phyloP scores from a whole-genome alignment of 2,113 vertebrate genomes.

The Sinosuthora webbiana region DNA sequence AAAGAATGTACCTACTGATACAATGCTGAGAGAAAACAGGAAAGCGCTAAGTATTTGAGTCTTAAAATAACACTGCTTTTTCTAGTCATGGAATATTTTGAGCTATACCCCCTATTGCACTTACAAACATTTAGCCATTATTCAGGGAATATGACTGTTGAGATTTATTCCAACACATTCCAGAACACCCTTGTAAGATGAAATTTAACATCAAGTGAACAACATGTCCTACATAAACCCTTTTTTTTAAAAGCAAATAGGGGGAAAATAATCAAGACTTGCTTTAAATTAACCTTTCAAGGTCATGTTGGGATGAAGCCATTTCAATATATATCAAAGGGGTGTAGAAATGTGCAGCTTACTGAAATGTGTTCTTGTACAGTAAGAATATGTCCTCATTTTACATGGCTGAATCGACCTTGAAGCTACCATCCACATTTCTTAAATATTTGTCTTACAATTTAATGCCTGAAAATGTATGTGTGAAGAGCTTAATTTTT shows the following conservation, averaged over 20 bases:
- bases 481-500: not conserved
- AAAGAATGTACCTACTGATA: slow-evolving; percentile 60
- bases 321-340: slow-evolving; percentile 2
- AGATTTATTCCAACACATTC: slow-evolving; percentile 66
- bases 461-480: not conserved
- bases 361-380: not conserved
- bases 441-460: not conserved
- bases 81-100: slow-evolving; percentile 27
- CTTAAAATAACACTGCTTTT: slow-evolving; percentile 49
- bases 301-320: slow-evolving; percentile 32
- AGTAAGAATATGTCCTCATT: slow-evolving; percentile 2
- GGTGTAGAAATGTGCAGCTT: not conserved
- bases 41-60: slow-evolving; percentile 7
- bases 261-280: not conserved
- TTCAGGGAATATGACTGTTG: slow-evolving; percentile 52
- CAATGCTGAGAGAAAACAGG: slow-evolving; percentile 51
- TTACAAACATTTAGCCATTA: slow-evolving; percentile 42
- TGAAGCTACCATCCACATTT: not conserved
- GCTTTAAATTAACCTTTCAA: slow-evolving; percentile 52
- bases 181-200: slow-evolving; percentile 65
- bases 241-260: slow-evolving; percentile 10
- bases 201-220: slow-evolving; percentile 62
- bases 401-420: not conserved
- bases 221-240: slow-evolving; percentile 50
- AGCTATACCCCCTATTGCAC: slow-evolving; percentile 37